These are phyloP conservation scores for Hemicordylus capensis DNA, from an alignment of 2,113 vertebrate species.

Conservation along the genomic window DNA sequence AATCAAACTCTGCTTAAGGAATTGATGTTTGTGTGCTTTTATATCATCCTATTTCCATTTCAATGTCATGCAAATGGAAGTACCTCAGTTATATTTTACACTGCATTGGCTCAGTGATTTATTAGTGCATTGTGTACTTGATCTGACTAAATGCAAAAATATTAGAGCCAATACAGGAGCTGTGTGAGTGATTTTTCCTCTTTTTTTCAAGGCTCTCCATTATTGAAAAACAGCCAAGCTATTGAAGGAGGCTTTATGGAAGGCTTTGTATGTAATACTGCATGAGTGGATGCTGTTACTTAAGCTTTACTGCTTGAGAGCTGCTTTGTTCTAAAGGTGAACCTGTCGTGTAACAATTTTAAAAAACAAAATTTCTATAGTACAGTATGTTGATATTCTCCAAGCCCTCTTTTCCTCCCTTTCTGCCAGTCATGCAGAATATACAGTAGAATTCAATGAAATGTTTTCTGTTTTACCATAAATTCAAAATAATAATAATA, in stretches of 20 bases:
- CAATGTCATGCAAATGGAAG: conserved; percentile 5
- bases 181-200: background rate
- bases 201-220: conserved; percentile 15
- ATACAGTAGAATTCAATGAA: background rate
- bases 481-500: background rate
- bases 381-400: background rate
- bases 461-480: background rate
- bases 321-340: conserved; percentile 2
- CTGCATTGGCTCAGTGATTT: conserved; percentile 18
- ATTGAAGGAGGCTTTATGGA: conserved; percentile 7
- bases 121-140: conserved; percentile 8
- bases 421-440: background rate
- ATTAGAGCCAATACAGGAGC: background rate
- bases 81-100: conserved; percentile 1
- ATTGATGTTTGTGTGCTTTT: conserved; percentile 6
- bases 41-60: conserved; percentile 5
- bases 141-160: conserved; percentile 19
- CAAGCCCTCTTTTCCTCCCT: background rate
- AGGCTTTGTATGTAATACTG: conserved; percentile 1
- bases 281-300: background rate
- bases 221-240: background rate
- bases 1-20: background rate
- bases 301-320: conserved; percentile 5
- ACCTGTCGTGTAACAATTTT: background rate
- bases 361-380: conserved; percentile 1